Conservation (phyloP, 1,140 invertebrate species). For the Macrobrachium nipponense region DNA sequence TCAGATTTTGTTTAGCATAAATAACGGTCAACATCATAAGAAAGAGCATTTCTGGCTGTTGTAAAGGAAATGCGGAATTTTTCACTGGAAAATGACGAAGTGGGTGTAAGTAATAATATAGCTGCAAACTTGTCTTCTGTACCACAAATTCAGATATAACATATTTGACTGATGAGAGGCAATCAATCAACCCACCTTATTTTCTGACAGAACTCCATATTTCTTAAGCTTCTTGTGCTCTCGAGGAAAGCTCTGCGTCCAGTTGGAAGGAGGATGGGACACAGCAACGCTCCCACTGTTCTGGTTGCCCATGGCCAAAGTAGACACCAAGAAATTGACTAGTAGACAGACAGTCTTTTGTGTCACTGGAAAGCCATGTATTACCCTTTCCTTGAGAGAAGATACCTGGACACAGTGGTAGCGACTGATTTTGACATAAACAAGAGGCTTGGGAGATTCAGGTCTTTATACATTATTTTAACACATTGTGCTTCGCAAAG, state of each 20-base stretch:
- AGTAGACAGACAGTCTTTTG: neutral
- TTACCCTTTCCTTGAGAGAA: no score
- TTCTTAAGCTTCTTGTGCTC: slow-evolving; percentile 56
- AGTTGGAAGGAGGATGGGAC: slow-evolving; percentile 44
- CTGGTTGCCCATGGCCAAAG: slow-evolving; percentile 55
- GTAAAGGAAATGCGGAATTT: neutral
- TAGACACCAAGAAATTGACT: neutral
- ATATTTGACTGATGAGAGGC: neutral
- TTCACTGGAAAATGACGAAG: neutral
- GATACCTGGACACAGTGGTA: no score
- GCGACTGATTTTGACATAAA: no score
- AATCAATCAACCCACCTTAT: slow-evolving; percentile 44
- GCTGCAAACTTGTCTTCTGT: no score
- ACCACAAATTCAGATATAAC: neutral
- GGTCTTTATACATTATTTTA: no score
- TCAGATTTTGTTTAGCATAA: no score
- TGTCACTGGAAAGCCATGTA: neutral
- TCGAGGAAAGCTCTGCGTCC: slow-evolving; percentile 61
- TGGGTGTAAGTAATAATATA: neutral
- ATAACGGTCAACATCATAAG: no score
- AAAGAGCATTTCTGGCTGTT: no score
- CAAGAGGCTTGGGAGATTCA: no score
- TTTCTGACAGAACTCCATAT: slow-evolving; percentile 56
- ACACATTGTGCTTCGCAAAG: no score
- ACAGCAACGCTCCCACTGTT: slow-evolving; percentile 41